Conservation (phyloP, 2,113 vertebrate species). For the Lasiurus cinereus region DNA sequence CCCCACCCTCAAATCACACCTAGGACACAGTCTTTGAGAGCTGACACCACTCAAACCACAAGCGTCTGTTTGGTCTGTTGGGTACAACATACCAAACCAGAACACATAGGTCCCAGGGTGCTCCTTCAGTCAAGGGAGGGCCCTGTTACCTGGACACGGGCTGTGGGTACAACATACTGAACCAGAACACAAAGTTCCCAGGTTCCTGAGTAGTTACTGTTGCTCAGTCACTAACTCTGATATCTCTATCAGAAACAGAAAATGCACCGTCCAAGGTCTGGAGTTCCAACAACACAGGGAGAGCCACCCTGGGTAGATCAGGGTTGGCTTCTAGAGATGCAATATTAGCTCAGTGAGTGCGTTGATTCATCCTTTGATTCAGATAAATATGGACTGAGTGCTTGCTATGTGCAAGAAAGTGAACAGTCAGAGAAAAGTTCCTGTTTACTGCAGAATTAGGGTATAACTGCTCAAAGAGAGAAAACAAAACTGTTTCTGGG, state of each 20-base stretch:
- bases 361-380: neutral
- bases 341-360: neutral
- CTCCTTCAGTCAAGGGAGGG: neutral
- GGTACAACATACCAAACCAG: neutral
- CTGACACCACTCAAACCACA: too few species aligned
- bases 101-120: neutral
- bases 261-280: neutral
- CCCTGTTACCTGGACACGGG: neutral
- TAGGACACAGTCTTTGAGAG: neutral
- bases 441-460: too few species aligned
- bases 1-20: neutral
- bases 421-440: neutral
- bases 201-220: neutral
- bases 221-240: neutral
- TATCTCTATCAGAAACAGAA: neutral
- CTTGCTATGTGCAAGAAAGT: neutral
- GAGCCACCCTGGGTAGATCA: neutral
- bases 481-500: neutral
- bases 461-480: neutral
- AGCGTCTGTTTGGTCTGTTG: accelerated
- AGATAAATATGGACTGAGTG: neutral
- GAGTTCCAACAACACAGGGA: neutral
- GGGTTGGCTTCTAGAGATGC: neutral
- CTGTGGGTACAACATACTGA: too few species aligned
- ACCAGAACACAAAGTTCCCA: neutral